Evolutionary conservation across 2,797 vertebrate genomes (phyloP).

Genomic region (Ctenopoma kingsleyae): DNA sequence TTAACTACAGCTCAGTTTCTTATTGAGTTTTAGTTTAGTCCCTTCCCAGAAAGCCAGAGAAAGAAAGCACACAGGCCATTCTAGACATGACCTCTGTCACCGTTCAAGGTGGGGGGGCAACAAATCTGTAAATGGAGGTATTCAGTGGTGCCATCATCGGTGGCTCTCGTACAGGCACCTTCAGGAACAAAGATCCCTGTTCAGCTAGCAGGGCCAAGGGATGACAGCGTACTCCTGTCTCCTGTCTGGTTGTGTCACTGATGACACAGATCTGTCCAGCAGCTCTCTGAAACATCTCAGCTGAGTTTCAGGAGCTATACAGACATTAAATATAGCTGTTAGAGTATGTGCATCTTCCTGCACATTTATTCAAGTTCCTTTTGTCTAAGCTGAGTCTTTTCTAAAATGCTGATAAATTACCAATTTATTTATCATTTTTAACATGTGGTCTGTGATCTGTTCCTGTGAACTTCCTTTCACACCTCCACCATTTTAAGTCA

Average conservation of each 20-base stretch:
- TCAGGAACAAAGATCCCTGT: conserved; percentile 65
- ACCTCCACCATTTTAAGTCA: too few species aligned
- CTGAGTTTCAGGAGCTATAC: not conserved
- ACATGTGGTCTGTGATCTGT: too few species aligned
- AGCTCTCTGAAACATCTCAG: conserved; percentile 7
- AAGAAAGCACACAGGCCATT: conserved; percentile 17
- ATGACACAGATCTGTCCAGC: conserved; percentile 9
- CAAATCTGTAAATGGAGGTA: conserved; percentile 65
- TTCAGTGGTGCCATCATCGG: conserved; percentile 67
- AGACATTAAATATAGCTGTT: too few species aligned
- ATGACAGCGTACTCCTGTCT: conserved; percentile 51
- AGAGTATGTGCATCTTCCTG: too few species aligned
- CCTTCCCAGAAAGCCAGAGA: not conserved
- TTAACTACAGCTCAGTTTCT: too few species aligned
- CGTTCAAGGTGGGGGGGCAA: conserved; percentile 23
- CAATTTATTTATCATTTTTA: too few species aligned
- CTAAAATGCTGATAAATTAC: too few species aligned
- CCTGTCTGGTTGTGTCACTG: conserved; percentile 36
- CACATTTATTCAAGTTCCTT: too few species aligned
- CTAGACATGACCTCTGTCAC: conserved; percentile 43
- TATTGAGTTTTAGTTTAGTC: too few species aligned
- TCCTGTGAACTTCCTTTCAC: too few species aligned
- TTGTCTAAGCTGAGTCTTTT: too few species aligned
- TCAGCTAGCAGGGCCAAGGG: conserved; percentile 33
- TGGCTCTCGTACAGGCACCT: conserved; percentile 52